A percentile compares a stretch with the other conserved stretches of the same genome.
phyloP scores from a whole-genome alignment of 1,140 invertebrate genomes.

The Callitettix versicolor region DNA sequence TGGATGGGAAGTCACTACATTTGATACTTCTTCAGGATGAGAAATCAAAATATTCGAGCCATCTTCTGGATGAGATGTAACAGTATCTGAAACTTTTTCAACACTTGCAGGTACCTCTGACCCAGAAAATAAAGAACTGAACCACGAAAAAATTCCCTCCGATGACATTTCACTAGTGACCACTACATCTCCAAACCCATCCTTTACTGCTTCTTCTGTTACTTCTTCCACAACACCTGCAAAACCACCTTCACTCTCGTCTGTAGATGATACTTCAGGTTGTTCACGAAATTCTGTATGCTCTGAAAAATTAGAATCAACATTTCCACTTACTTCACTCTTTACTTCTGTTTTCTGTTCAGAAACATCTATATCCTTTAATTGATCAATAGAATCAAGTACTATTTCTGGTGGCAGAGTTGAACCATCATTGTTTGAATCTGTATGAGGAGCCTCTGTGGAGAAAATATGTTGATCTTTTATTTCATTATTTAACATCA shows the following conservation, averaged over 20 bases:
- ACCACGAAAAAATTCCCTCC: background rate
- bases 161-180: background rate
- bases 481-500: too few species aligned
- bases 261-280: background rate
- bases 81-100: background rate
- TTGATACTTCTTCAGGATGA: background rate
- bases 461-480: too few species aligned
- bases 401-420: too few species aligned
- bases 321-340: background rate
- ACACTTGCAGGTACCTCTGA: background rate
- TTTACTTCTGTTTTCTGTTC: too few species aligned
- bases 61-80: background rate
- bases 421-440: too few species aligned
- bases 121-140: background rate
- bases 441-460: too few species aligned
- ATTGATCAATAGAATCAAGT: too few species aligned
- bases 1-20: background rate
- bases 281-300: too few species aligned
- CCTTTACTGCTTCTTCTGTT: background rate
- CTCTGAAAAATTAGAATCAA: background rate
- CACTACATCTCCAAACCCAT: background rate
- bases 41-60: background rate
- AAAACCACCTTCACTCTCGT: background rate
- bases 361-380: background rate
- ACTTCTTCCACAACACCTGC: background rate